phyloP scores from a whole-genome alignment of 2,888 invertebrate species.

The Cheiracanthium punctorium region DNA sequence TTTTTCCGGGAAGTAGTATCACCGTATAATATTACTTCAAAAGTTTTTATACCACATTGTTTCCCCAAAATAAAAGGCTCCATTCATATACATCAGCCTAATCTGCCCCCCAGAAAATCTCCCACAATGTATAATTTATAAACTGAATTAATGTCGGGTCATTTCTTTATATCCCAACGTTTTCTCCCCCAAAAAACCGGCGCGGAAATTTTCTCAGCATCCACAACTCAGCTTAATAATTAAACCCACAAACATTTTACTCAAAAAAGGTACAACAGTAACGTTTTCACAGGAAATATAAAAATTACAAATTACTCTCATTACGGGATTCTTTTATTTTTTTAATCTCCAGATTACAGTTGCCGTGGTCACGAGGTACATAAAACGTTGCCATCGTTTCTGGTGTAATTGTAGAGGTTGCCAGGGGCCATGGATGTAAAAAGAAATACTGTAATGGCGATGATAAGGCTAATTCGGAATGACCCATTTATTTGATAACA shows the following conservation, averaged over 20 bases:
- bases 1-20: too few species aligned
- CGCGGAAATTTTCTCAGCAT: neutral
- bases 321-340: neutral
- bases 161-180: neutral
- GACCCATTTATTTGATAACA: neutral
- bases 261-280: neutral
- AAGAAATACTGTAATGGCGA: neutral
- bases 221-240: neutral
- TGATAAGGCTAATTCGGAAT: neutral
- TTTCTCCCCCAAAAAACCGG: neutral
- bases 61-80: too few species aligned
- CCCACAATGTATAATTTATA: neutral
- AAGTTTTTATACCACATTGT: too few species aligned
- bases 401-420: neutral
- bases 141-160: neutral
- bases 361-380: neutral
- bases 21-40: too few species aligned
- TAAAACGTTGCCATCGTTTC: neutral
- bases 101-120: too few species aligned
- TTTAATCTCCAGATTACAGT: neutral
- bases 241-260: neutral
- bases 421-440: neutral
- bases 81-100: too few species aligned
- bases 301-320: neutral
- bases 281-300: neutral